These are phyloP conservation scores for Plodia interpunctella DNA, from an alignment of 1,140 invertebrate species.

Conservation along the genomic window DNA sequence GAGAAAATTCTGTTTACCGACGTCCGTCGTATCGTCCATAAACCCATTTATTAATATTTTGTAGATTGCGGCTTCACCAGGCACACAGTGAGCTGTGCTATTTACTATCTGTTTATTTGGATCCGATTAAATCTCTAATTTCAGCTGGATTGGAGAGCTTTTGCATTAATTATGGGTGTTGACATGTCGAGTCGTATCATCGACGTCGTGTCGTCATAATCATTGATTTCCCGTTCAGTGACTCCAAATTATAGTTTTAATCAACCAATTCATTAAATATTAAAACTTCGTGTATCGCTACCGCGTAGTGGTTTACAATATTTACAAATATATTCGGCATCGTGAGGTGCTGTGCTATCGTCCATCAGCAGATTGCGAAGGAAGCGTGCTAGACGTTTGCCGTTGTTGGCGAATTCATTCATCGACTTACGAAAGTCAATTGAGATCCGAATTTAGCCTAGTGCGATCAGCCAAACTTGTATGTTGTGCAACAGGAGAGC, in stretches of 20 bases:
- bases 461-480: constrained; percentile 53
- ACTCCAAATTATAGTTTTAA: too few species aligned
- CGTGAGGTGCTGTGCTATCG: neutral
- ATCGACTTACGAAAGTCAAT: constrained; percentile 67
- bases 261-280: too few species aligned
- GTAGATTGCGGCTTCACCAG: neutral
- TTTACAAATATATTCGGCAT: neutral
- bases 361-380: constrained; percentile 20
- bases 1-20: constrained; percentile 14
- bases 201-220: too few species aligned
- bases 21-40: constrained; percentile 17
- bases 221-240: too few species aligned
- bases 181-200: too few species aligned
- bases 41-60: constrained; percentile 21
- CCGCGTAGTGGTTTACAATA: neutral
- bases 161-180: too few species aligned
- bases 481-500: constrained; percentile 37
- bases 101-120: too few species aligned
- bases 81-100: too few species aligned
- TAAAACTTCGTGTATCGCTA: too few species aligned
- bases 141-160: too few species aligned
- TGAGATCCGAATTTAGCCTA: constrained; percentile 65
- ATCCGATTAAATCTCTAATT: too few species aligned
- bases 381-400: constrained; percentile 38
- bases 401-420: constrained; percentile 55